These are phyloP conservation scores for Coremacera marginata DNA, from an alignment of 2,888 invertebrate species.

Conservation along the genomic window DNA sequence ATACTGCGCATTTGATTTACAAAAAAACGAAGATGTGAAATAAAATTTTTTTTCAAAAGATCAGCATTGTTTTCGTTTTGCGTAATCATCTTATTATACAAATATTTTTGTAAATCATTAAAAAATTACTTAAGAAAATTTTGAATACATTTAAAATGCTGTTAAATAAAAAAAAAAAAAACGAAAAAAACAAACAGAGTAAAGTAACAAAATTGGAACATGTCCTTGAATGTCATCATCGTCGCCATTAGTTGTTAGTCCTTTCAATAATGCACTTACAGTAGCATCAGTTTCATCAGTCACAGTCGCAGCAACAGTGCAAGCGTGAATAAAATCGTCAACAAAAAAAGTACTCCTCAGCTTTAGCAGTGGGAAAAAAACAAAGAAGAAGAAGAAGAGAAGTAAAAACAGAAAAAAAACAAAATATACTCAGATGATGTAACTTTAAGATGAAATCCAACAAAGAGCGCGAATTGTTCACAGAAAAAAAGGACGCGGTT, in stretches of 20 bases:
- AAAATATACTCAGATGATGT: no score
- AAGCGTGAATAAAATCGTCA: no score
- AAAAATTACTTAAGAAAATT: not conserved
- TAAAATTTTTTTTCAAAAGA: not conserved
- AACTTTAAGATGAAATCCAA: no score
- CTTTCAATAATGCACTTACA: not conserved
- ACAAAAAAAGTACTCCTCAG: no score
- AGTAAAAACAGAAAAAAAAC: no score
- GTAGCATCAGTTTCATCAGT: not conserved
- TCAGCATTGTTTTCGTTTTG: no score
- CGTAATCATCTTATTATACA: no score
- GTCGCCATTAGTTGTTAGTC: not conserved
- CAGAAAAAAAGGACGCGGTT: no score
- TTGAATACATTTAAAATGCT: not conserved
- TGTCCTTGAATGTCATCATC: conserved; percentile 24
- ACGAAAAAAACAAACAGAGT: not conserved
- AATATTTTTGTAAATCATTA: not conserved
- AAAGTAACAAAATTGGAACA: conserved; percentile 30
- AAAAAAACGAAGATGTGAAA: not conserved
- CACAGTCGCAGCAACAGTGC: no score
- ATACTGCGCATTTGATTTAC: not conserved
- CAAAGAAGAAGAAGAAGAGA: no score
- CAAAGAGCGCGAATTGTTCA: no score
- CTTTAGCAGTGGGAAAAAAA: no score
- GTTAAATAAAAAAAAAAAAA: not conserved